Percentiles rank a stretch among this genome's conserved stretches.
Conservation (phyloP, 2,888 invertebrate species). For the Sipha maydis region DNA sequence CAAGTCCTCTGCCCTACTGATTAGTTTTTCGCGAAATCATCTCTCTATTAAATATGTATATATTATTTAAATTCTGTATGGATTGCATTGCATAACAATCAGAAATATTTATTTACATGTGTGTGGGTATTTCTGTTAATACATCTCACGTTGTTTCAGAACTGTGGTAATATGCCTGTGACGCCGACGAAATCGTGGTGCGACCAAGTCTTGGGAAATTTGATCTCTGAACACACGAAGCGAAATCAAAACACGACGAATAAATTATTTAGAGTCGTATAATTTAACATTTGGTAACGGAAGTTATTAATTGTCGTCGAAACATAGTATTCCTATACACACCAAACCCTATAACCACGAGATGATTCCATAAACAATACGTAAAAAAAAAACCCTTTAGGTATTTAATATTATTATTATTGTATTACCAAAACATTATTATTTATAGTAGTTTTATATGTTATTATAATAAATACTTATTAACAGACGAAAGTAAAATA, state of each 20-base stretch:
- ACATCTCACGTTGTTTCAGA: neutral
- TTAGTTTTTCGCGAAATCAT: no score
- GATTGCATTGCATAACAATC: no score
- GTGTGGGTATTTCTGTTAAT: no score
- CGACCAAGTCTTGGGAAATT: slow-evolving; percentile 26
- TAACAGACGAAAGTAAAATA: neutral
- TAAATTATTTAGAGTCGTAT: slow-evolving; percentile 33
- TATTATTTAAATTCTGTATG: no score
- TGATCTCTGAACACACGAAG: neutral
- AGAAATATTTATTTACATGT: no score
- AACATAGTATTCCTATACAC: slow-evolving; percentile 50
- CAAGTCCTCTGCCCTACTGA: no score
- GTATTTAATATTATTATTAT: neutral
- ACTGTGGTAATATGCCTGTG: slow-evolving; percentile 25
- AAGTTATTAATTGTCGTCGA: neutral
- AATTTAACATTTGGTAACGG: neutral
- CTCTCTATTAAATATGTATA: no score
- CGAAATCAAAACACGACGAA: slow-evolving; percentile 13
- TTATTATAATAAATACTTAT: neutral
- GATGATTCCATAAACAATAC: slow-evolving; percentile 6
- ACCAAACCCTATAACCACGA: slow-evolving; percentile 1
- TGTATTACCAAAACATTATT: neutral
- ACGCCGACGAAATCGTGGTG: slow-evolving; percentile 48
- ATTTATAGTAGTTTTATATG: no score
- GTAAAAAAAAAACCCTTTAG: neutral